Evolutionary conservation across 1,140 invertebrate genomes (phyloP).

Genomic region (Fopius arisanus): DNA sequence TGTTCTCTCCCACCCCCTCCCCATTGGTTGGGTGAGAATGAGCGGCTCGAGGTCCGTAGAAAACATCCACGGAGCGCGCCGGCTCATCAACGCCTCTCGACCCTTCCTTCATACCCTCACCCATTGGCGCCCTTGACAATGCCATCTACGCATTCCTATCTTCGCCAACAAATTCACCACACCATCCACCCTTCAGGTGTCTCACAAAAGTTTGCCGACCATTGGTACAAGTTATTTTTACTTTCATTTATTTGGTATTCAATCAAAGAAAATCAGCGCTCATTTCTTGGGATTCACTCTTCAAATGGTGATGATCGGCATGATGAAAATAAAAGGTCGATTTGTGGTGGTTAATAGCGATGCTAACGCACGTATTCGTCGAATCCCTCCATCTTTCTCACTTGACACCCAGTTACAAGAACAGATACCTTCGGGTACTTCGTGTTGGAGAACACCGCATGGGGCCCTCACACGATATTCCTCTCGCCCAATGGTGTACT

Average conservation of each 20-base stretch:
- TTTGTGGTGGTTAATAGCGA: not conserved
- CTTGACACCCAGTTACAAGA: not conserved
- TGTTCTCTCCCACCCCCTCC: conserved; percentile 37
- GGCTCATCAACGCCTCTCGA: conserved; percentile 59
- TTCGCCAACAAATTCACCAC: conserved; percentile 29
- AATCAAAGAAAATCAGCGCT: not conserved
- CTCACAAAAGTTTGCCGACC: not conserved
- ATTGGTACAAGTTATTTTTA: not conserved
- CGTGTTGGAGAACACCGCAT: not conserved
- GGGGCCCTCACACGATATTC: not conserved
- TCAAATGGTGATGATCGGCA: not conserved
- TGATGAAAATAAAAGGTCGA: not conserved
- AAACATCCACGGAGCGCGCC: conserved; percentile 57
- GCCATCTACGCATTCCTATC: conserved; percentile 41
- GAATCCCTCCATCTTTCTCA: not conserved
- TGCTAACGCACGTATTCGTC: not conserved
- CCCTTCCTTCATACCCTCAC: conserved; percentile 32
- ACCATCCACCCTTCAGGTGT: conserved; percentile 4
- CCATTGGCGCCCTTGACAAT: conserved; percentile 40
- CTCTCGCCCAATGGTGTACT: not conserved
- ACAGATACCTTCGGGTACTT: not conserved
- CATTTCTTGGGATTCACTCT: not conserved
- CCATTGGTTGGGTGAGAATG: conserved; percentile 29
- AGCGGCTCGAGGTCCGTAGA: conserved; percentile 48
- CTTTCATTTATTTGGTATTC: not conserved